Percentiles rank a stretch among this genome's conserved stretches.
Conservation (phyloP, 2,888 invertebrate genomes). For the Alitta virens region DNA sequence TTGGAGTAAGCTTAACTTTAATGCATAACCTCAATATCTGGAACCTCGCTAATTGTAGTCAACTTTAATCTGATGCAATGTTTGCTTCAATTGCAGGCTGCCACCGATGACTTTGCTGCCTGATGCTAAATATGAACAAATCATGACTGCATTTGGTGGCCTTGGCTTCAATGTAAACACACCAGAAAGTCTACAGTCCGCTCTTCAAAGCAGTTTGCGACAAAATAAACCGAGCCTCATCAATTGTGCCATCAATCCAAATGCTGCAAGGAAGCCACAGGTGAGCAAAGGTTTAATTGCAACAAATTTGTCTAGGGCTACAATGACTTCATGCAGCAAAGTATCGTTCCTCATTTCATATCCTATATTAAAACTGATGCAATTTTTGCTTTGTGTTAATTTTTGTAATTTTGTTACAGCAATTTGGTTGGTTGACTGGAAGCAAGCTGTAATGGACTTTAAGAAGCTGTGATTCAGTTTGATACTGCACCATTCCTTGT, state of each 20-base stretch:
- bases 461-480: background rate
- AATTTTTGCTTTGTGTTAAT: too few relatives aligned
- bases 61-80: background rate
- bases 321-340: too few relatives aligned
- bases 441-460: constrained; percentile 18
- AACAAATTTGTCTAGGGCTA: background rate
- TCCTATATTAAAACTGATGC: too few relatives aligned
- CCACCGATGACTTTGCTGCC: constrained; percentile 80
- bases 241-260: constrained; percentile 85
- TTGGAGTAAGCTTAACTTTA: constrained; percentile 5
- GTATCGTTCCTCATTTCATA: too few relatives aligned
- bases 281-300: constrained; percentile 28
- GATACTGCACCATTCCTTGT: too few relatives aligned
- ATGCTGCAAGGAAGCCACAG: constrained; percentile 86
- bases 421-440: constrained; percentile 22
- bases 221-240: constrained; percentile 77
- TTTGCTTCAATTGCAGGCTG: constrained; percentile 63
- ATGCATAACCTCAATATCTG: background rate
- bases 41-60: too few relatives aligned
- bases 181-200: constrained; percentile 72
- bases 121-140: constrained; percentile 82
- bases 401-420: constrained; percentile 21
- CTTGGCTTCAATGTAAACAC: constrained; percentile 78
- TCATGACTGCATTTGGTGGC: constrained; percentile 83
- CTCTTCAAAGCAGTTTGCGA: constrained; percentile 68